These are phyloP conservation scores for Stenopsyche tienmushanensis DNA, from an alignment of 1,140 invertebrate species.

Conservation along the genomic window DNA sequence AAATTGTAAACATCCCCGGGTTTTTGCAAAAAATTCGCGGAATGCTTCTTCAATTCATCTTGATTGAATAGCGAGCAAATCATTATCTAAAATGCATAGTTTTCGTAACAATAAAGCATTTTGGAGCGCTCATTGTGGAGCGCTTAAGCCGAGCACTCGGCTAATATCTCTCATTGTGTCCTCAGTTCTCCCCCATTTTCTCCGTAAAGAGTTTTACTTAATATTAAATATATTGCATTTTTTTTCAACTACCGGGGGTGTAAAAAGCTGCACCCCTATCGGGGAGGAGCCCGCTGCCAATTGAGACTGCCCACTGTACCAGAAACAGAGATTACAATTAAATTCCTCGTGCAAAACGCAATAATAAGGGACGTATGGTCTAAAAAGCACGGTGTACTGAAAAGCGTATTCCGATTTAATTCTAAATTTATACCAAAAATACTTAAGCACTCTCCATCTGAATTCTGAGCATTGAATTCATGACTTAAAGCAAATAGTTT, in stretches of 20 bases:
- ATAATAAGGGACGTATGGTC: constrained; percentile 39
- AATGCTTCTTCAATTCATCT: no score
- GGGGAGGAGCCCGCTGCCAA: constrained; percentile 18
- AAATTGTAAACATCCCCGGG: no score
- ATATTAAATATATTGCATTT: constrained; percentile 43
- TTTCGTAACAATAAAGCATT: constrained; percentile 22
- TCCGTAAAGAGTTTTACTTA: constrained; percentile 33
- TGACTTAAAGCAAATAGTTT: no score
- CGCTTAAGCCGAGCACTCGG: constrained; percentile 21
- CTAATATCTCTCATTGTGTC: constrained; percentile 25
- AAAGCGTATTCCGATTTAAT: no score
- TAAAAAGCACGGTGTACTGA: background rate
- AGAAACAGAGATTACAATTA: constrained; percentile 43
- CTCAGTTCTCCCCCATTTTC: constrained; percentile 6
- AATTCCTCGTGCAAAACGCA: constrained; percentile 42
- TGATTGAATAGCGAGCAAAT: no score
- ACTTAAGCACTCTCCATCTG: no score
- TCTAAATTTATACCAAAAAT: no score
- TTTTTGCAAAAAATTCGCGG: background rate
- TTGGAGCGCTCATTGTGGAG: constrained; percentile 13
- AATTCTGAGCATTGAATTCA: no score
- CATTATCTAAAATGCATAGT: no score
- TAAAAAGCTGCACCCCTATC: constrained; percentile 27
- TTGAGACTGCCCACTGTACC: constrained; percentile 39
- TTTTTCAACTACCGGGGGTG: constrained; percentile 26